Conservation (phyloP, 2,113 vertebrate species). For the Ardeotis arabs region DNA sequence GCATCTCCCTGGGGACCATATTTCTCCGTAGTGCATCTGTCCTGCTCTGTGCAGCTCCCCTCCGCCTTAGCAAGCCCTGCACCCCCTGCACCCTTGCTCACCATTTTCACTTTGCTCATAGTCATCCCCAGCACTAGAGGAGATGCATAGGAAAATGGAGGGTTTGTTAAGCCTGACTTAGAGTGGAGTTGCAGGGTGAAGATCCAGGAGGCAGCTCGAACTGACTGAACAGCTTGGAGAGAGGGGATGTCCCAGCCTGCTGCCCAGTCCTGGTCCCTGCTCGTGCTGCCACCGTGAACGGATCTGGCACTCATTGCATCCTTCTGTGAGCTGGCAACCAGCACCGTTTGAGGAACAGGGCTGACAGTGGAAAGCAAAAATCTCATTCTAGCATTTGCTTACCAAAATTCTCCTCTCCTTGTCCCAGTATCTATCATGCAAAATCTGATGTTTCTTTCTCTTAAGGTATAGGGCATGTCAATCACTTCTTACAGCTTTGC, state of each 20-base stretch:
- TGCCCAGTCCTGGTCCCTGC: neutral
- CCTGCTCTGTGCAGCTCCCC: neutral
- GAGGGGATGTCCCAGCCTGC: conserved; percentile 9
- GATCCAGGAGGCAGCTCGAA: neutral
- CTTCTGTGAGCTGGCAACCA: conserved; percentile 31
- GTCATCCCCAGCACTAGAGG: neutral
- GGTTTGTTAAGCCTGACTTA: neutral
- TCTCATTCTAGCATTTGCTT: neutral
- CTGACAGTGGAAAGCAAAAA: neutral
- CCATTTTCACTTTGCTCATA: neutral
- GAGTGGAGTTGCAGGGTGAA: accelerated
- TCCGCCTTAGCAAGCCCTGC: neutral
- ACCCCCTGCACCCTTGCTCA: neutral
- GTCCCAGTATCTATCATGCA: neutral
- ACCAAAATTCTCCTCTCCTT: neutral
- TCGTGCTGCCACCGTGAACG: accelerated
- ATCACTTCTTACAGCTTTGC: neutral
- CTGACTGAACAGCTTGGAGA: neutral
- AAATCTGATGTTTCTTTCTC: neutral
- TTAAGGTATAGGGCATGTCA: neutral
- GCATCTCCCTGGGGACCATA: neutral
- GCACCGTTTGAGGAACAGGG: accelerated
- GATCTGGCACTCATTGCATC: neutral
- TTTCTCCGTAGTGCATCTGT: neutral
- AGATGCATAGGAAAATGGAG: neutral